Evolutionary conservation across 2,797 vertebrate species (phyloP), one percentile per base, ranked within the genome.

Genomic region (Graptemys geographica): DNA sequence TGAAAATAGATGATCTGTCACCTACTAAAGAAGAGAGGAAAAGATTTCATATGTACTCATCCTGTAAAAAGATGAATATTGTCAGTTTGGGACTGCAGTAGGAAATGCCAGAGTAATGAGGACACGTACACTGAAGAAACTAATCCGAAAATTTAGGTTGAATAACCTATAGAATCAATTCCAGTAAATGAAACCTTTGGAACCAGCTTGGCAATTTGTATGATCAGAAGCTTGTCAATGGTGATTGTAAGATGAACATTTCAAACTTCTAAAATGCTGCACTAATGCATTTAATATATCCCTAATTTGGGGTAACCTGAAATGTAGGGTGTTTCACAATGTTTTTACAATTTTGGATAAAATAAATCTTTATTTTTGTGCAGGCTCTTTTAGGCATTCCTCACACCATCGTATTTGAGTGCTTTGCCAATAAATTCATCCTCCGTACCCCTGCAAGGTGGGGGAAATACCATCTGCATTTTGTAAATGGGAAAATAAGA

Each of bases 91-190:
- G 11, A 5, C 62, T 86, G 13, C 23, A 25, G 16, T 72, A 33
- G 12, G 80, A 69, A 91, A 44, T 51, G 33, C 31, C 25, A 41
- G 41, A 41, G 56, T 57, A 57, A 57, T 57, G 56, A 81, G 56
- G 11, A 47, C 6, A 1, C 49, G 79, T 57, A n/a, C 3, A 2
- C 9, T 47, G 80, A 51, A 4, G 37, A 49, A 49, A 19, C 0
- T 1, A 47, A 2, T 0, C 0, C 10, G 11, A 33, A 31, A 44
- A 52, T 15, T 19, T 31, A 13, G 16, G 27, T 27, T 28, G 25
- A 76, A 47, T 76, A 76, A 76, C 72, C 7, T 7, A 11, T 16
- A 47, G 37, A 44, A 53, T 76, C 62, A 65, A 28, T 27, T 49
- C 44, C 53, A 53, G 55, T 37, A 82, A 31, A 78, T 55, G 18